phyloP scores from a whole-genome alignment of 2,113 vertebrate genomes.

The Hylia prasina region DNA sequence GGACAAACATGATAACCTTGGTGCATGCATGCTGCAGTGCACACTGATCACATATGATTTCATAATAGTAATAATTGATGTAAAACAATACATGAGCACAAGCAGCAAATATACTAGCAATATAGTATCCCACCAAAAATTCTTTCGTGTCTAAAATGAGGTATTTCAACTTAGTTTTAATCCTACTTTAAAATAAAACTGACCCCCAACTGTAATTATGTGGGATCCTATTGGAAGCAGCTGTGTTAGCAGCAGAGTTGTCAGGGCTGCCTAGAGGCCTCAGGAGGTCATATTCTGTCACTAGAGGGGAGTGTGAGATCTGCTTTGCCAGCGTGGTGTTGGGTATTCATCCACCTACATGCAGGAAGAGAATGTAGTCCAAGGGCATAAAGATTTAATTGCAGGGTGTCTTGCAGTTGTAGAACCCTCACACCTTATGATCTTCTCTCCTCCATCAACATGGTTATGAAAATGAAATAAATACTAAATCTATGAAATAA shows the following conservation, averaged over 20 bases:
- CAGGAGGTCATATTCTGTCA: fast-evolving
- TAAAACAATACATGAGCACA: neutral
- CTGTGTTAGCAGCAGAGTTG: neutral
- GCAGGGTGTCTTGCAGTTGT: neutral
- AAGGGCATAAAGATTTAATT: neutral
- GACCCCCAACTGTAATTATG: neutral
- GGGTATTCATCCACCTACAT: neutral
- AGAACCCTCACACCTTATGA: neutral
- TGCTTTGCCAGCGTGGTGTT: fast-evolving
- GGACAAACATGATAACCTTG: neutral
- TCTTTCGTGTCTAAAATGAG: neutral
- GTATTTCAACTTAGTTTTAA: neutral
- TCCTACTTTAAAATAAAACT: neutral
- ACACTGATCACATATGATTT: neutral
- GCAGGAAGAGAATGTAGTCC: neutral
- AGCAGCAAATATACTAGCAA: neutral
- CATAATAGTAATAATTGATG: neutral
- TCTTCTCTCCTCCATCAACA: neutral
- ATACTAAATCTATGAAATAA: neutral
- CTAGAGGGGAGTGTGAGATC: neutral
- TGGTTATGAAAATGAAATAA: neutral
- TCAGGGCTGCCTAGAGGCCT: fast-evolving
- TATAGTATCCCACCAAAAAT: neutral
- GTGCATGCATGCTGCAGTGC: neutral
- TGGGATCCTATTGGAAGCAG: neutral